These are phyloP conservation scores for Mellilla xanthometata DNA, from an alignment of 2,888 invertebrate genomes.

Conservation along the genomic window DNA sequence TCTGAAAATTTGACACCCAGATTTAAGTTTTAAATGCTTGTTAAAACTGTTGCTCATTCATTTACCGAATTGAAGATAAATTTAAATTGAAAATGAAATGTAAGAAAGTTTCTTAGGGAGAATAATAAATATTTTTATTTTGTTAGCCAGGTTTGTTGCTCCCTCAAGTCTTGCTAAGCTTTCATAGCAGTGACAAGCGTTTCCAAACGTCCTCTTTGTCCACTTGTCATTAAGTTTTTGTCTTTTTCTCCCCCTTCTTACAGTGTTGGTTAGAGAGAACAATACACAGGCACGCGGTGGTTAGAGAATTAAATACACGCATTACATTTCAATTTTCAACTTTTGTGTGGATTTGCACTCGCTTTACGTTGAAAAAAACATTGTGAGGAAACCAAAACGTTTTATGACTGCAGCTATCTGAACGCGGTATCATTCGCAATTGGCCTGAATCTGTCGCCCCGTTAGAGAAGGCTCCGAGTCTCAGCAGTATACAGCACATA, in stretches of 20 bases:
- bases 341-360: too few species aligned
- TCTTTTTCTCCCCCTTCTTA: constrained; percentile 65
- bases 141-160: constrained; percentile 10
- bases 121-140: neutral
- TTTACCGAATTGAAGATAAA: constrained; percentile 1
- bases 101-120: neutral
- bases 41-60: constrained; percentile 13
- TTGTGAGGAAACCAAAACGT: too few species aligned
- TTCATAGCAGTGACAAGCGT: constrained; percentile 69
- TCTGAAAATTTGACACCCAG: constrained; percentile 11
- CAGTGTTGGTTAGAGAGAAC: constrained; percentile 50
- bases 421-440: too few species aligned
- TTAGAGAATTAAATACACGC: too few species aligned
- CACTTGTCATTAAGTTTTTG: constrained; percentile 82
- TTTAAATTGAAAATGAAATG: constrained; percentile 10
- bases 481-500: too few species aligned
- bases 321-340: too few species aligned
- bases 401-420: too few species aligned
- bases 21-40: constrained; percentile 3
- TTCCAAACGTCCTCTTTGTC: constrained; percentile 76
- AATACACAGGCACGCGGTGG: constrained; percentile 37
- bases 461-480: too few species aligned
- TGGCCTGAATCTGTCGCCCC: too few species aligned
- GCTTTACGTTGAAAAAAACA: too few species aligned
- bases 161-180: constrained; percentile 21